Evolutionary conservation across 1,140 invertebrate species (phyloP).

Genomic region (Sitodiplosis mosellana): DNA sequence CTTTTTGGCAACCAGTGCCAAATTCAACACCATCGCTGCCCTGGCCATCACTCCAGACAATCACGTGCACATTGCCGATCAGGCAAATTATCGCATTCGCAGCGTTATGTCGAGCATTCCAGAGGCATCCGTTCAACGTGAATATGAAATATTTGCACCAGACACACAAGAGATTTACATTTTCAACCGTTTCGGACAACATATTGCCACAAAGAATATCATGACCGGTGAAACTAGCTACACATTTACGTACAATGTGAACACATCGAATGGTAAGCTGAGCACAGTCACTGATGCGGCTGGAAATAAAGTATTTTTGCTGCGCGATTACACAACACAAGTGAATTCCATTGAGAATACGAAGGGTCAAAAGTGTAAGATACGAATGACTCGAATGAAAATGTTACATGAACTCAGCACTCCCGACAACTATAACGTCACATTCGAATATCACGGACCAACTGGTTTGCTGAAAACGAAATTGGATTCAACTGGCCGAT

Average conservation of each 20-base stretch:
- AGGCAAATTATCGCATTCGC: constrained; percentile 76
- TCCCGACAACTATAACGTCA: constrained; percentile 79
- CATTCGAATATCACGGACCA: constrained; percentile 81
- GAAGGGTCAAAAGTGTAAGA: constrained; percentile 76
- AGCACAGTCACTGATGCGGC: constrained; percentile 81
- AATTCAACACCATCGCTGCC: constrained; percentile 87
- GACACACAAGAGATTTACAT: constrained; percentile 91
- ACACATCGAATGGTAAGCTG: constrained; percentile 88
- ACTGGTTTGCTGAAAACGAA: constrained; percentile 76
- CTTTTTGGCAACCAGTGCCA: constrained; percentile 74
- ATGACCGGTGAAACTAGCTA: constrained; percentile 82
- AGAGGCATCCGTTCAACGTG: constrained; percentile 56
- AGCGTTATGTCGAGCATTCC: constrained; percentile 86
- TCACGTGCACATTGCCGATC: constrained; percentile 85
- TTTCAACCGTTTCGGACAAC: constrained; percentile 91
- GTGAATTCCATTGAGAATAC: constrained; percentile 90
- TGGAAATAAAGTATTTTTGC: constrained; percentile 81
- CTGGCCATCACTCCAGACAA: constrained; percentile 87
- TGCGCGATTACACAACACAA: constrained; percentile 70
- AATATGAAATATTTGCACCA: constrained; percentile 88
- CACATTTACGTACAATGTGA: constrained; percentile 87
- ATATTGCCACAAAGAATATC: constrained; percentile 80
- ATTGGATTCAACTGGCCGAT: constrained; percentile 73
- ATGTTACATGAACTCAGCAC: constrained; percentile 75
- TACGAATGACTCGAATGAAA: constrained; percentile 75